Evolutionary conservation across 2,888 invertebrate species (phyloP).

Genomic region (Euplagia quadripunctaria): DNA sequence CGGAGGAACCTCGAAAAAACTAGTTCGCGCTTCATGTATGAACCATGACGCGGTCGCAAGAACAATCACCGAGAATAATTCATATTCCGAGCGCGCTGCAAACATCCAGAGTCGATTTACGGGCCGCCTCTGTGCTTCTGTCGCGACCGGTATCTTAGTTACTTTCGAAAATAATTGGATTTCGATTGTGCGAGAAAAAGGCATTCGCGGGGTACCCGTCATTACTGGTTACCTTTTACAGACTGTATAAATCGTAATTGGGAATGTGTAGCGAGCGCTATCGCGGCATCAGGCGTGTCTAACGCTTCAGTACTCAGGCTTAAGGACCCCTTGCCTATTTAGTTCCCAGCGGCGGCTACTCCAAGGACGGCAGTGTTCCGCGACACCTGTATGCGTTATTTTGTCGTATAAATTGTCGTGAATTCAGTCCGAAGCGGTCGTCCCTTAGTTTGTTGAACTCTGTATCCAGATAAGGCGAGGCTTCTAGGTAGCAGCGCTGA

Average conservation of each 20-base stretch:
- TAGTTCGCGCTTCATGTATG: conserved; percentile 87
- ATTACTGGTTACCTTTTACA: conserved; percentile 84
- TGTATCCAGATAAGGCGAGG: conserved; percentile 73
- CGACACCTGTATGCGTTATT: conserved; percentile 86
- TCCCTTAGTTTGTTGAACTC: conserved; percentile 83
- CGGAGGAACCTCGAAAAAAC: conserved; percentile 76
- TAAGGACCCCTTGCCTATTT: conserved; percentile 77
- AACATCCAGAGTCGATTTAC: conserved; percentile 83
- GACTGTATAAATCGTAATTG: conserved; percentile 83
- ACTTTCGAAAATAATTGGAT: conserved; percentile 86
- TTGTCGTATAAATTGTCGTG: conserved; percentile 82
- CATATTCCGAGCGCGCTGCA: conserved; percentile 86
- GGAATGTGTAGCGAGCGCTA: conserved; percentile 74
- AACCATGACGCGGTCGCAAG: conserved; percentile 85
- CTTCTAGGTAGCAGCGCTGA: conserved; percentile 65
- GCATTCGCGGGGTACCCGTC: conserved; percentile 73
- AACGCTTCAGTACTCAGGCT: conserved; percentile 74
- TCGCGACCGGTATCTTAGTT: conserved; percentile 80
- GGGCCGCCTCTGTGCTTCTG: conserved; percentile 75
- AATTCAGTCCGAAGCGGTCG: conserved; percentile 74
- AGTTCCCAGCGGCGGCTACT: conserved; percentile 77
- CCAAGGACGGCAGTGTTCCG: conserved; percentile 75
- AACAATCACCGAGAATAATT: conserved; percentile 86
- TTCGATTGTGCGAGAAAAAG: conserved; percentile 84
- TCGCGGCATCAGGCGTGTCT: conserved; percentile 76